These are phyloP conservation scores for Asobara japonica DNA, from an alignment of 1,140 invertebrate species.

Conservation along the genomic window DNA sequence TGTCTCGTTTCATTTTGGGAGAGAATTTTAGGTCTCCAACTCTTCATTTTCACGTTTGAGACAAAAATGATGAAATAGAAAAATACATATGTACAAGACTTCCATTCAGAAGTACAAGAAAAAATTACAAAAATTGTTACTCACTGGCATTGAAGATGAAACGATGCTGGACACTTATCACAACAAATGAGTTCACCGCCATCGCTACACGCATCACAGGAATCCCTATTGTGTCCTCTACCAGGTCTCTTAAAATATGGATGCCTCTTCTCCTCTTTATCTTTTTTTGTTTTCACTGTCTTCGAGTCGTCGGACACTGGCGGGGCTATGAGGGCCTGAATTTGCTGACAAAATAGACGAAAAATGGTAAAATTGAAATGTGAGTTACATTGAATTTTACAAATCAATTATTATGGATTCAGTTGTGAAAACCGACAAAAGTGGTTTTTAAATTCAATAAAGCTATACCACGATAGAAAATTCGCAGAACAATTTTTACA, in stretches of 20 bases:
- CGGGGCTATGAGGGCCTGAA: conserved; percentile 86
- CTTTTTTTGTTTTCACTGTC: conserved; percentile 69
- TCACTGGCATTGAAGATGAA: conserved; percentile 94
- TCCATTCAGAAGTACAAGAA: neutral
- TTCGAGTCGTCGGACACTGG: conserved; percentile 78
- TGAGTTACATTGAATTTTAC: too few species aligned
- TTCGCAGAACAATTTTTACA: too few species aligned
- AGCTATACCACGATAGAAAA: too few species aligned
- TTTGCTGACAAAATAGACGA: conserved; percentile 73
- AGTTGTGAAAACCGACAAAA: too few species aligned
- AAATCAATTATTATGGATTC: too few species aligned
- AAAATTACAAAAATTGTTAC: conserved; percentile 43
- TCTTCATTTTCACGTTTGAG: too few species aligned
- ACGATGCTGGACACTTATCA: conserved; percentile 93
- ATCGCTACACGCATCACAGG: conserved; percentile 91
- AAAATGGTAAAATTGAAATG: too few species aligned
- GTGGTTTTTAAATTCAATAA: too few species aligned
- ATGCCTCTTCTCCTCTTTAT: conserved; percentile 75
- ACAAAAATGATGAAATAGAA: conserved; percentile 1
- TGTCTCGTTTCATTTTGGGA: too few species aligned
- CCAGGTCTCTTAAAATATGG: conserved; percentile 87
- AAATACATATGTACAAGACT: neutral
- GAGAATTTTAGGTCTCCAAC: too few species aligned
- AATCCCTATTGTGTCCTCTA: conserved; percentile 91
- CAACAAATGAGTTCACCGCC: conserved; percentile 96